phyloP scores from a whole-genome alignment of 2,113 vertebrate species.

The Podiceps cristatus region DNA sequence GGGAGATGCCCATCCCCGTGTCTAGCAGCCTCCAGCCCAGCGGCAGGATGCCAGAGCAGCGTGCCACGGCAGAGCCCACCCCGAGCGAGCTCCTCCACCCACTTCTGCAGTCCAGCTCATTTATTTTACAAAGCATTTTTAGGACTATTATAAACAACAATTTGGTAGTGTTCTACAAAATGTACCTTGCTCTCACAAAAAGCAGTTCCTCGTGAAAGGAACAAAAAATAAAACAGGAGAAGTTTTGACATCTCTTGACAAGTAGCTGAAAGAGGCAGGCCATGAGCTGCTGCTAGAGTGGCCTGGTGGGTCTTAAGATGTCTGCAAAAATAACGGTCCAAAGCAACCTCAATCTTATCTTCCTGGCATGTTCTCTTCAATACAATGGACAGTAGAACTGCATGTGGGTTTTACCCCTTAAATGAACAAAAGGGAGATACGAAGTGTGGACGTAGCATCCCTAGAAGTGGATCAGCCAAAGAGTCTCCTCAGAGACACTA shows the following conservation, averaged over 20 bases:
- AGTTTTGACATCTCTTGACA: not conserved
- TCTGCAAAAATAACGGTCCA: not conserved
- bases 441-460: not conserved
- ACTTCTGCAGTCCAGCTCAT: not conserved
- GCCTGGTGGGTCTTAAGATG: not conserved
- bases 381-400: not conserved
- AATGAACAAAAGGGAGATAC: not conserved
- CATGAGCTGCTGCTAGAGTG: not conserved
- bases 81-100: not conserved
- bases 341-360: not conserved
- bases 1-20: not conserved
- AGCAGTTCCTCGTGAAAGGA: not conserved
- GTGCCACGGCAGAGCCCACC: not conserved
- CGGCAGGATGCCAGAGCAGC: not conserved
- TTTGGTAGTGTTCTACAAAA: not conserved
- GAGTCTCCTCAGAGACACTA: not conserved
- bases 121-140: not conserved
- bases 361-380: not conserved
- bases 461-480: not conserved
- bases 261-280: not conserved
- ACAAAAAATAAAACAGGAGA: not conserved
- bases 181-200: fast-evolving
- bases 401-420: not conserved
- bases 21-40: not conserved
- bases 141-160: not conserved